These are phyloP conservation scores for Drosophila pandora DNA, from an alignment of 1,140 invertebrate genomes.

Conservation along the genomic window DNA sequence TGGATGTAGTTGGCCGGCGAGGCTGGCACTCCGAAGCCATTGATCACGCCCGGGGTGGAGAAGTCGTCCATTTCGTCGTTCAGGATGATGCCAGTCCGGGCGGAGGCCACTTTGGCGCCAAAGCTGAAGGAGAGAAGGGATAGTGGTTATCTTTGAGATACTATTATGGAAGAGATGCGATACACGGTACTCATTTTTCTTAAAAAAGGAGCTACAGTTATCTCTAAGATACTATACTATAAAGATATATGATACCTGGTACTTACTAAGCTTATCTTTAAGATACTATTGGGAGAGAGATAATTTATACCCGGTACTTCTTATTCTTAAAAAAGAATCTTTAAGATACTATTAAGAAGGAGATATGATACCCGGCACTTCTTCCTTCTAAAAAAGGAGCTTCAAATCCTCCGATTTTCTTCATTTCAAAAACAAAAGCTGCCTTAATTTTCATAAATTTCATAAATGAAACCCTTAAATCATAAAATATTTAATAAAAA, in stretches of 20 bases:
- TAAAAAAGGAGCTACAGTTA: too few species aligned
- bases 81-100: conserved; percentile 94
- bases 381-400: too few species aligned
- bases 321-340: too few species aligned
- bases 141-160: neutral
- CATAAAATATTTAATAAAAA: neutral
- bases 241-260: too few species aligned
- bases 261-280: too few species aligned
- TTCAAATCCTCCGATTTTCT: too few species aligned
- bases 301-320: too few species aligned
- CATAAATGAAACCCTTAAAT: neutral
- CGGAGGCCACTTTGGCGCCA: conserved; percentile 90
- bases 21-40: conserved; percentile 91
- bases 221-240: too few species aligned
- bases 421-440: neutral
- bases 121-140: conserved; percentile 86
- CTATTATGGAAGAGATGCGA: neutral
- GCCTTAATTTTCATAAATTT: too few species aligned
- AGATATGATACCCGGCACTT: neutral
- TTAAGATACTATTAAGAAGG: too few species aligned
- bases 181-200: too few species aligned
- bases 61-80: conserved; percentile 99
- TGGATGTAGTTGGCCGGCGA: conserved; percentile 92
- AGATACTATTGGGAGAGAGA: too few species aligned
- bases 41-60: conserved; percentile 91